Evolutionary conservation across 2,113 vertebrate species (phyloP).

Genomic region (Misgurnus anguillicaudatus): DNA sequence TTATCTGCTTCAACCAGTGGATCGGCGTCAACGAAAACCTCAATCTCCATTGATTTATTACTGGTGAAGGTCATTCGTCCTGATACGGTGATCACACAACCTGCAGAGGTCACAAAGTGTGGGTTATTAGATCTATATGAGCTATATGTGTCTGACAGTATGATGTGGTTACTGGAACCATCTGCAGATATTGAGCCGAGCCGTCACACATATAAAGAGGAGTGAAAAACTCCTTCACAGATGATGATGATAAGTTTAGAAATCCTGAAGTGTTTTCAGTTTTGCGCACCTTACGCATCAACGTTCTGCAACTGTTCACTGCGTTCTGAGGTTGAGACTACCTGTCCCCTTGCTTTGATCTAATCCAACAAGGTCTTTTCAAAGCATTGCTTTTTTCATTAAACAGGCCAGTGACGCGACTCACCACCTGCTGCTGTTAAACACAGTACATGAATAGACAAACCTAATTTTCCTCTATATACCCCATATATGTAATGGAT

Average conservation of each 20-base stretch:
- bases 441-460: conserved; percentile 25
- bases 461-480: conserved; percentile 36
- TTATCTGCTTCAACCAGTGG: conserved; percentile 74
- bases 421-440: conserved; percentile 33
- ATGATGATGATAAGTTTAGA: too few relatives aligned
- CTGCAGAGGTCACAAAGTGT: conserved; percentile 62
- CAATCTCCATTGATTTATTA: conserved; percentile 95
- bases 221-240: too few relatives aligned
- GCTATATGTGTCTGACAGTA: not conserved
- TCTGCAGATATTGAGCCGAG: too few relatives aligned
- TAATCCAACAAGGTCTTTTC: conserved; percentile 48
- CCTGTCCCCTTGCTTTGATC: conserved; percentile 55
- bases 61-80: conserved; percentile 94
- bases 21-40: conserved; percentile 90
- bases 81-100: conserved; percentile 87
- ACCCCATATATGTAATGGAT: conserved; percentile 26
- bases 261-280: too few relatives aligned
- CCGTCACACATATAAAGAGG: too few relatives aligned
- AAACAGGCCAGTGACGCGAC: conserved; percentile 27
- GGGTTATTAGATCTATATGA: not conserved
- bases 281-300: too few relatives aligned
- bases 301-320: not conserved
- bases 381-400: conserved; percentile 52
- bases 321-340: conserved; percentile 12
- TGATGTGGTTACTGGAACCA: too few relatives aligned